Evolutionary conservation across 2,888 invertebrate species (phyloP), one percentile per base, ranked within the genome.

Genomic region (Andricus curvator): DNA sequence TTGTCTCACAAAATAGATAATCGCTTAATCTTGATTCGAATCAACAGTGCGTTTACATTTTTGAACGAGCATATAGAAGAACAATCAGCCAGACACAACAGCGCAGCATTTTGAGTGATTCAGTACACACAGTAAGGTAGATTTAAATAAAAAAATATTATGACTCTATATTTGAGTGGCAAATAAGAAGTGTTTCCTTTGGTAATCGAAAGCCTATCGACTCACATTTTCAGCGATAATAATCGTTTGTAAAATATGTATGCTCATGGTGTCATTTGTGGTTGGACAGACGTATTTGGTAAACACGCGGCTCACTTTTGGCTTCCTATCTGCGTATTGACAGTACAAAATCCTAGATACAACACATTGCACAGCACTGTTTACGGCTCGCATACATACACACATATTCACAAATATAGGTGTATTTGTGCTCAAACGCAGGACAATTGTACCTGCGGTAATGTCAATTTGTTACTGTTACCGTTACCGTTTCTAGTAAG

Each of bases 391-490:
- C 33, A 74, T 29, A 56, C 56, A 74, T 44, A 48, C 25, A 17
- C 48, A 6, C 48, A 68, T 68, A 68, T 20, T 48, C 51, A 51
- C 11, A 70, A 11, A 51, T 51, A 51, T 29, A 48, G 5, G 15
- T 62, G 22, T 51, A 48, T 70, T 17, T 70, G 29, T 51, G 20
- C 6, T 62, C 15, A 62, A 68, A 68, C 44, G 44, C 70, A 70
- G 70, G 70, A 51, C 70, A 70, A 70, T 70, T 70, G 70, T 44
- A 83, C 80, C 84, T 79, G 37, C 37, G 83, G 81, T 83, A 86
- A 84, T 86, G 85, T 87, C 86, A 87, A 87, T 86, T 87, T 85
- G 86, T 86, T 86, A 86, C 86, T 83, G 85, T 86, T 87, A 85
- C 85, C 85, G 86, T 86, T 85, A 86, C 86, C 83, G 85, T 86